A percentile compares a stretch with the other conserved stretches of the same genome.
Conservation (phyloP, 2,888 invertebrate species). For the Eristalis tenax region DNA sequence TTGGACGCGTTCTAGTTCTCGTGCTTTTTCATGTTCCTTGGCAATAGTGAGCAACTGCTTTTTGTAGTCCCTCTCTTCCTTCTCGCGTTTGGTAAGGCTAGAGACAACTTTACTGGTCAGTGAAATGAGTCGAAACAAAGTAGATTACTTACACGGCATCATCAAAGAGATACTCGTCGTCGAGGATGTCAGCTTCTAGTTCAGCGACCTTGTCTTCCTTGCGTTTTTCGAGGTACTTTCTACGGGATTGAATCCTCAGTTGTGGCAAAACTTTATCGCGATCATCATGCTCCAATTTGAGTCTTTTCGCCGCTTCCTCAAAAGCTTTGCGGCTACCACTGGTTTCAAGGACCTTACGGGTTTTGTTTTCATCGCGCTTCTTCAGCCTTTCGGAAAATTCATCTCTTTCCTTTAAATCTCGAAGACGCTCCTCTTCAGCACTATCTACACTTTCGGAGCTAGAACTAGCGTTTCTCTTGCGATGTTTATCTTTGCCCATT, state of each 20-base stretch:
- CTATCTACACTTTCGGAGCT: constrained; percentile 84
- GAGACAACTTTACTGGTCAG: background rate
- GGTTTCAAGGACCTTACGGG: constrained; percentile 88
- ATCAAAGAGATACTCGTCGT: constrained; percentile 97
- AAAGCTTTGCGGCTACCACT: constrained; percentile 86
- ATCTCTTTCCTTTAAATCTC: constrained; percentile 95
- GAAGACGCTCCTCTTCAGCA: constrained; percentile 89
- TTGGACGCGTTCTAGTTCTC: constrained; percentile 95
- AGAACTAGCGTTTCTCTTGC: constrained; percentile 75
- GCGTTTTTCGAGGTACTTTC: constrained; percentile 96
- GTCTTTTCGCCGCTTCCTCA: constrained; percentile 94
- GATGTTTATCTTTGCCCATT: constrained; percentile 76
- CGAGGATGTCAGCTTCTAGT: constrained; percentile 95
- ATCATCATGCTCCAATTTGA: constrained; percentile 93
- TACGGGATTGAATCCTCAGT: constrained; percentile 93
- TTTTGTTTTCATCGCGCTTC: constrained; percentile 93
- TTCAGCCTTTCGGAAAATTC: constrained; percentile 95
- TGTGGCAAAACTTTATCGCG: constrained; percentile 93
- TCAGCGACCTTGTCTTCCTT: constrained; percentile 98
- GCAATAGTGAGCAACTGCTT: constrained; percentile 94
- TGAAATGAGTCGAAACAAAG: background rate
- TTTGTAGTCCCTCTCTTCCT: constrained; percentile 92
- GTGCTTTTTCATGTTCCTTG: constrained; percentile 96
- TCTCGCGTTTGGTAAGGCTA: constrained; percentile 93
- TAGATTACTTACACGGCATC: constrained; percentile 88